Percentiles rank a stretch among this genome's conserved stretches.
These are phyloP conservation scores for Benthosema pterotum DNA, from an alignment of 2,797 vertebrate genomes.

Conservation along the genomic window DNA sequence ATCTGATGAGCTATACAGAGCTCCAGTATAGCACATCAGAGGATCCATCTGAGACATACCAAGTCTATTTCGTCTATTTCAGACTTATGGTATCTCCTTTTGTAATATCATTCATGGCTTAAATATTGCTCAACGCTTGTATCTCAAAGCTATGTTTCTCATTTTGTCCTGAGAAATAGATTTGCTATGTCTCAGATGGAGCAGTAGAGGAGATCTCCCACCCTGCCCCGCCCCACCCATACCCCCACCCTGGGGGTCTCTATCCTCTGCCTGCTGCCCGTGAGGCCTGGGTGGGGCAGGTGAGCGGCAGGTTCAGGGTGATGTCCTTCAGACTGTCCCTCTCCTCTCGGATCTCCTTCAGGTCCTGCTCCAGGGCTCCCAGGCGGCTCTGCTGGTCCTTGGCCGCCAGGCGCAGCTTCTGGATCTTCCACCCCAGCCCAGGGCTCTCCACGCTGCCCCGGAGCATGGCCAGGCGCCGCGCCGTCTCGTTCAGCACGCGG, in stretches of 20 bases:
- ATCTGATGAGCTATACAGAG: too few species aligned
- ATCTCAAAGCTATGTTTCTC: too few species aligned
- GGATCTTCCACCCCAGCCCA: conserved; percentile 80
- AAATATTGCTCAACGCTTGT: too few species aligned
- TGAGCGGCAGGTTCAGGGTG: conserved; percentile 81
- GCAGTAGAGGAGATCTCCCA: too few species aligned
- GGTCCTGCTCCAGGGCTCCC: conserved; percentile 79
- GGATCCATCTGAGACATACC: too few species aligned
- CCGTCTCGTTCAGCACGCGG: conserved; percentile 78
- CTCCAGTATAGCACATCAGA: too few species aligned
- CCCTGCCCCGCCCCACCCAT: too few species aligned
- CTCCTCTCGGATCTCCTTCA: conserved; percentile 86
- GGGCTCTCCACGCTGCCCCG: conserved; percentile 76
- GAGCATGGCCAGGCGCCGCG: conserved; percentile 76
- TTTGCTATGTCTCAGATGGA: too few species aligned
- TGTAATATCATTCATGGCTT: too few species aligned
- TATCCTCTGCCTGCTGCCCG: conserved; percentile 58
- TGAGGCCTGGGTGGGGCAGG: conserved; percentile 78
- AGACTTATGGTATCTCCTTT: too few species aligned
- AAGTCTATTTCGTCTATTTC: too few species aligned
- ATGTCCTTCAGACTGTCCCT: conserved; percentile 90
- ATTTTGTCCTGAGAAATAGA: too few species aligned
- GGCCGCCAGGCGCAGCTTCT: conserved; percentile 79
- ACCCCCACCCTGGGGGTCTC: conserved; percentile 2
- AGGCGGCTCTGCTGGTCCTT: conserved; percentile 80